These are phyloP conservation scores for Dufourea novaeangliae DNA, from an alignment of 1,140 invertebrate species.

Conservation along the genomic window DNA sequence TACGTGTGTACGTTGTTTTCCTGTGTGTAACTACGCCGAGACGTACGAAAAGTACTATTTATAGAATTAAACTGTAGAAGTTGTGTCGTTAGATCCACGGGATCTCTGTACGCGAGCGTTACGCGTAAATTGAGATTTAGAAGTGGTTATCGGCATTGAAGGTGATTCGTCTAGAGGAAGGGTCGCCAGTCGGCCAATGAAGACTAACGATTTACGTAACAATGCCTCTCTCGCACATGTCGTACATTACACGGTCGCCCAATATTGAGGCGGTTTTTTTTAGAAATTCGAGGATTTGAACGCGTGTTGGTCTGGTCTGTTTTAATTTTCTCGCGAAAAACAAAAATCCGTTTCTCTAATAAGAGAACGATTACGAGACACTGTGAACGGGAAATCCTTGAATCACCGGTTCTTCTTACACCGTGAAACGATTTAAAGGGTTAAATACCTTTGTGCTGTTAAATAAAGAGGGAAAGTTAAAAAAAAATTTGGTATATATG, in stretches of 20 bases:
- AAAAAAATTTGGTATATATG: too few relatives aligned
- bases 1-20: background rate
- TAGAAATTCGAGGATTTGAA: too few relatives aligned
- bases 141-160: constrained; percentile 67
- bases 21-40: too few relatives aligned
- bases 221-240: constrained; percentile 68
- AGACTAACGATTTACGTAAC: constrained; percentile 78
- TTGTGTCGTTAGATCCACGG: constrained; percentile 17
- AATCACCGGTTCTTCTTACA: too few relatives aligned
- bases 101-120: constrained; percentile 49
- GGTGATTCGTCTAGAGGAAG: constrained; percentile 74
- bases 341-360: too few relatives aligned
- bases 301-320: too few relatives aligned
- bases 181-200: constrained; percentile 73
- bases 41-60: constrained; percentile 10
- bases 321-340: too few relatives aligned
- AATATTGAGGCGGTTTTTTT: constrained; percentile 47
- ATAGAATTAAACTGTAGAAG: constrained; percentile 9
- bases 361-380: too few relatives aligned
- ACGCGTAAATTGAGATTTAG: constrained; percentile 66
- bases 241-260: constrained; percentile 44
- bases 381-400: too few relatives aligned
- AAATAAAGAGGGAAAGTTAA: too few relatives aligned
- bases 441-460: too few relatives aligned
- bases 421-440: too few relatives aligned